Evolutionary conservation across 92 coral and sea anemone genomes (phyloP).

Genomic region (Chrysogorgia sp.): DNA sequence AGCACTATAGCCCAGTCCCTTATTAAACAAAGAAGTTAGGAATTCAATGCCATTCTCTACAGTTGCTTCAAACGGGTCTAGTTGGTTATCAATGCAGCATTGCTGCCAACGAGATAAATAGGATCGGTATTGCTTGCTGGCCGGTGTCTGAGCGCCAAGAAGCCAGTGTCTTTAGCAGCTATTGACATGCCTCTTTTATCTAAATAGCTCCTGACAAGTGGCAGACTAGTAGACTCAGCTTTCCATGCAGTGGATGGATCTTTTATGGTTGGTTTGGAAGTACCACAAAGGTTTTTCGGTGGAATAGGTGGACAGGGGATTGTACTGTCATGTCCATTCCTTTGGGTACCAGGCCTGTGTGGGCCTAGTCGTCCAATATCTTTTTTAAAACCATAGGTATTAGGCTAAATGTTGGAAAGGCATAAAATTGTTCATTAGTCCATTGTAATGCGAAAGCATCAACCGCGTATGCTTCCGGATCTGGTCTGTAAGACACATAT

Average conservation of each 20-base stretch:
- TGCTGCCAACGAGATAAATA: neutral
- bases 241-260: conserved; percentile 48
- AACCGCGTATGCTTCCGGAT: neutral
- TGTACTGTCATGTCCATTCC: conserved; percentile 41
- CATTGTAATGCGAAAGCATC: conserved; percentile 9
- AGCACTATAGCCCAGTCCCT: conserved; percentile 16
- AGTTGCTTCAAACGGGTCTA: neutral
- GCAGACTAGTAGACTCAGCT: conserved; percentile 50
- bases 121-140: conserved; percentile 21
- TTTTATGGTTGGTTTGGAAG: conserved; percentile 43
- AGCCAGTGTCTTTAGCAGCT: conserved; percentile 10
- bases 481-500: conserved; percentile 1
- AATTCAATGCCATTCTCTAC: conserved; percentile 9
- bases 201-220: conserved; percentile 52
- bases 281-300: conserved; percentile 41
- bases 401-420: conserved; percentile 60
- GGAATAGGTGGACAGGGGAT: conserved; percentile 31
- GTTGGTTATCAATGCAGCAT: neutral
- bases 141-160: conserved; percentile 6
- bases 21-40: conserved; percentile 2
- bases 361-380: conserved; percentile 39
- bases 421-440: conserved; percentile 33
- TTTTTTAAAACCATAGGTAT: conserved; percentile 41
- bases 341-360: conserved; percentile 57
- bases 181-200: conserved; percentile 8